Evolutionary conservation across 2,113 vertebrate genomes (phyloP).

Genomic region (Tor tambroides): DNA sequence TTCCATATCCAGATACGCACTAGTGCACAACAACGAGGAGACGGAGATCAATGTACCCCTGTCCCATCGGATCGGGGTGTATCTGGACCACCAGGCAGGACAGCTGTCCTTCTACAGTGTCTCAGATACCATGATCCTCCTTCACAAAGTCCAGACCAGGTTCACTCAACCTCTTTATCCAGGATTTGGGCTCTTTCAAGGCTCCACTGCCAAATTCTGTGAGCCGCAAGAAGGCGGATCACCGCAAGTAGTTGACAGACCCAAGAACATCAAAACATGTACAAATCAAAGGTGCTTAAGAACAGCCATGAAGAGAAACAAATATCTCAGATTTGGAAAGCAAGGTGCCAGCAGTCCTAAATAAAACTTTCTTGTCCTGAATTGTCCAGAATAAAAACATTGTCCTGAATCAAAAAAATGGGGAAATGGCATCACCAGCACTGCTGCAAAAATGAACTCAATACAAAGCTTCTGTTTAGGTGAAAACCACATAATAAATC

Average conservation of each 20-base stretch:
- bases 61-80: constrained; percentile 47
- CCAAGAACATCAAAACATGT: background rate
- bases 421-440: background rate
- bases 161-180: constrained; percentile 44
- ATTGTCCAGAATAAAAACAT: background rate
- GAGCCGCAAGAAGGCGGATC: background rate
- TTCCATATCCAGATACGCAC: constrained; percentile 19
- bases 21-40: constrained; percentile 20
- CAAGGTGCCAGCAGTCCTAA: background rate
- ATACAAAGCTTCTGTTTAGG: background rate
- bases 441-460: background rate
- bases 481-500: no score
- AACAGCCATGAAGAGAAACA: background rate
- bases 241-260: background rate
- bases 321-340: background rate
- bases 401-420: no score
- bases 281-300: background rate
- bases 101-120: constrained; percentile 50
- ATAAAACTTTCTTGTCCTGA: background rate
- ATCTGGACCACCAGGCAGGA: constrained; percentile 49
- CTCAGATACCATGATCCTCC: constrained; percentile 41
- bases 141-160: constrained; percentile 39
- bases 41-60: background rate
- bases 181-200: constrained; percentile 45
- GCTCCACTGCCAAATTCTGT: constrained; percentile 26